Evolutionary conservation across 2,888 invertebrate species (phyloP), one percentile per base, ranked within the genome.

Genomic region (Serrognathus titanus): DNA sequence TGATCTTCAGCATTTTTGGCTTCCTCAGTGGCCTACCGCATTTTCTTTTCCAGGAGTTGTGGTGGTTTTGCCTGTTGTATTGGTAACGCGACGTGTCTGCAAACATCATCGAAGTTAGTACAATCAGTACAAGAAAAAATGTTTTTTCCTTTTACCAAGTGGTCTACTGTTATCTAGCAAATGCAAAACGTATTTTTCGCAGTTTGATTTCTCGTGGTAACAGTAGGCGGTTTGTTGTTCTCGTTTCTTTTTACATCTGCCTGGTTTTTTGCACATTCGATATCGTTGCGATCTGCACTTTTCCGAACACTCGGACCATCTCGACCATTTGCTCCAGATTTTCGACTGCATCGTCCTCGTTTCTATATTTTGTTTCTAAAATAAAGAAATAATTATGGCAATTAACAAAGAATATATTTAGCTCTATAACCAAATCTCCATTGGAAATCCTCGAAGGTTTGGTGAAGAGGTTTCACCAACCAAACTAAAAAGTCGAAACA

Each of bases 181-280:
- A 77, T 79, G 79, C 35, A 74, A 64, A n/a, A 77, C 73, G 58
- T 88, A 90, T 55, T 82, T 82, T 72, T 93, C 90, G 73, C 95
- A 95, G 69, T 85, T 85, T 53, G 90, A 89, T 51, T 89, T 90
- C 63, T 90, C 88, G 40, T 88, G 83, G 72, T 90, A 92, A 73
- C 95, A 96, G 71, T 89, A 90, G 2, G 93, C 92, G 5, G 89
- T 89, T 77, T 95, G 92, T 59, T 86, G 84, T 51, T 94, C 84
- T 39, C 89, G 84, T 71, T 88, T 87, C 45, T 85, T 85, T 1
- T 88, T 88, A 69, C 95, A 96, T 64, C 90, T 81, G 8, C 85
- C 83, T 1, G 84, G 84, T 67, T 85, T 84, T 68, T 84, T 84
- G 75, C 94, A 95, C 71, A 85, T 84, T 74, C 93, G 89, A 71